phyloP scores from a whole-genome alignment of 2,113 vertebrate species.

The Calyptomena viridis region DNA sequence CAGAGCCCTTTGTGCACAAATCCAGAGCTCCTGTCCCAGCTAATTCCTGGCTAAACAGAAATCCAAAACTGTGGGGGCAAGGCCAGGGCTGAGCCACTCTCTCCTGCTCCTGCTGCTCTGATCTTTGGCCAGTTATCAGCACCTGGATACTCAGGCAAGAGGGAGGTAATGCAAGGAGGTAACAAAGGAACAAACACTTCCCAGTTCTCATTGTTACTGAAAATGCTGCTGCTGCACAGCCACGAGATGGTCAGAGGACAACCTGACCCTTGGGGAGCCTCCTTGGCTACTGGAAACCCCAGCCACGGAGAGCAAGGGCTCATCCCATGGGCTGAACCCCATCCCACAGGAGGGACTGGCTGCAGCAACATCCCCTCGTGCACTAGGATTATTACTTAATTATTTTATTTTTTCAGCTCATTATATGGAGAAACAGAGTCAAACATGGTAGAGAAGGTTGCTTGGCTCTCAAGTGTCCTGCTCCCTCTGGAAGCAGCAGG shows the following conservation, averaged over 20 bases:
- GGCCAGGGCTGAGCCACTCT: background rate
- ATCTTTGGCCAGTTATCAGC: background rate
- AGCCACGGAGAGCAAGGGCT: accelerated
- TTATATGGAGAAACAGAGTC: background rate
- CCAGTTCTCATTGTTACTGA: background rate
- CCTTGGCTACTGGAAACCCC: background rate
- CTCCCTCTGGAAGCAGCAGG: background rate
- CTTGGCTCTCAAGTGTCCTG: background rate
- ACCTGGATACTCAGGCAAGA: background rate
- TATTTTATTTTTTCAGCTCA: background rate
- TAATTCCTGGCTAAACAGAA: background rate
- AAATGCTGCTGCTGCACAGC: background rate
- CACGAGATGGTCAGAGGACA: background rate
- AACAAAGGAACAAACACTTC: background rate
- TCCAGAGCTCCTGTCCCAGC: background rate
- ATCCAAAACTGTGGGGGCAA: background rate
- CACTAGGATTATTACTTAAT: background rate
- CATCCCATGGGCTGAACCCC: background rate
- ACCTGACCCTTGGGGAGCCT: background rate
- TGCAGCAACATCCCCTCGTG: accelerated
- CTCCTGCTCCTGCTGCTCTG: conserved; percentile 13
- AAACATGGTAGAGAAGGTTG: background rate
- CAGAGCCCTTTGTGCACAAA: background rate
- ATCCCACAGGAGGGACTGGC: background rate
- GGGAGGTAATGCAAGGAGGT: background rate